phyloP scores from a whole-genome alignment of 2,797 vertebrate species.

The Natrix natrix region DNA sequence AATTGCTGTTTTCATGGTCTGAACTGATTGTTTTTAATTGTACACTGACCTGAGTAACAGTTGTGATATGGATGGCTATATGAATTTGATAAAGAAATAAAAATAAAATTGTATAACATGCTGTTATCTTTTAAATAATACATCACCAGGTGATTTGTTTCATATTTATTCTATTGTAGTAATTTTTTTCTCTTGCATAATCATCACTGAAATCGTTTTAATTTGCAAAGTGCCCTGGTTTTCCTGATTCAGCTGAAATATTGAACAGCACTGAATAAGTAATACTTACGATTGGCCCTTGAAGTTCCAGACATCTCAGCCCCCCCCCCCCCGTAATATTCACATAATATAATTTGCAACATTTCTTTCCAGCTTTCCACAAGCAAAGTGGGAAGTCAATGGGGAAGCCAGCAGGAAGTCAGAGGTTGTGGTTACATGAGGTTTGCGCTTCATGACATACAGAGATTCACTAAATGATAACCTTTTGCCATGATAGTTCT shows the following conservation, averaged over 20 bases:
- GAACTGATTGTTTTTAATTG: not conserved
- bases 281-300: not conserved
- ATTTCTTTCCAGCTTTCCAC: not conserved
- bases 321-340: not conserved
- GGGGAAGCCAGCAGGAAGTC: not conserved
- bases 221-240: not conserved
- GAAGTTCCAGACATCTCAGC: not conserved
- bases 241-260: not conserved
- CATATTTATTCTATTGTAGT: not conserved
- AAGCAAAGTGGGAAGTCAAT: not conserved
- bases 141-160: not conserved
- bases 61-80: not conserved
- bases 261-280: not conserved
- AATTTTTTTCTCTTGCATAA: not conserved
- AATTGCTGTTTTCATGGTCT: not conserved
- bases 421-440: not conserved
- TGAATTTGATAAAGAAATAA: not conserved
- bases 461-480: not conserved
- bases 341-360: not conserved
- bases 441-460: not conserved
- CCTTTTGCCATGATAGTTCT: no score
- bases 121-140: not conserved
- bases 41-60: not conserved
- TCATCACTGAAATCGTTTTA: not conserved
- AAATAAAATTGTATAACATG: not conserved